Base-by-base conservation (phyloP, 1,140 invertebrate species). In the Apocrypta bakeri region DNA sequence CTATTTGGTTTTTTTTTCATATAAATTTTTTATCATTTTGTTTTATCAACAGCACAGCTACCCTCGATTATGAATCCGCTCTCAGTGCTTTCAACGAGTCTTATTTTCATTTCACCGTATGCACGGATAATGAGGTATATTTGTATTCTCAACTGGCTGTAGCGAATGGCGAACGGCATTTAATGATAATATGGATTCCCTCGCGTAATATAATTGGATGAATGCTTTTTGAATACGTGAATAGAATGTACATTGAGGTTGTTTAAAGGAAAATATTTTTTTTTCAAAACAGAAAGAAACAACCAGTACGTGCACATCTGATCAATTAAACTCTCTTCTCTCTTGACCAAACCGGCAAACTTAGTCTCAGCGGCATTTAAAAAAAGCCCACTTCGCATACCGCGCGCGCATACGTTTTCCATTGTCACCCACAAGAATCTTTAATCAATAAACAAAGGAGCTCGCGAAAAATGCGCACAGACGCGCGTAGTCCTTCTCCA, bases 401-500 rank as follows among this genome's bases (percentile, higher is more conserved):
- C 48, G 14, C 7, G 21, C 14, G 48, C 21, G 7, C 21, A 6
- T 17, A 56, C 48, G 48, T n/a, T 56, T 56, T 0, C 17, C 48
- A n/a, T 56, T 56, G 48, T 56, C 21, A 29, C 29, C 25, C 17
- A 7, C 69, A 29, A n/a, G 29, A 71, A 29, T 71, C 14, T 4
- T 40, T 48, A 73, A 73, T 73, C 71, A 27, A 73, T 73, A 73
- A 73, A 73, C 71, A 73, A 73, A 73, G 71, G 37, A 40, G 33
- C 11, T 24, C 40, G 71, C 21, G 71, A 14, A 42, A 48, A 24
- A 37, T 27, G 40, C 69, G 17, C 69, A 21, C 31, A n/a, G n/a
- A 7, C 31, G 21, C 37, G 33, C 12, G 8, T 64, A 31, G 2
- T 6, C 48, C 9, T 37, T 37, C 33, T 9, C 17, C 21, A 0